Conservation (phyloP, 2,113 vertebrate species). For the Trichomycterus rosablanca region DNA sequence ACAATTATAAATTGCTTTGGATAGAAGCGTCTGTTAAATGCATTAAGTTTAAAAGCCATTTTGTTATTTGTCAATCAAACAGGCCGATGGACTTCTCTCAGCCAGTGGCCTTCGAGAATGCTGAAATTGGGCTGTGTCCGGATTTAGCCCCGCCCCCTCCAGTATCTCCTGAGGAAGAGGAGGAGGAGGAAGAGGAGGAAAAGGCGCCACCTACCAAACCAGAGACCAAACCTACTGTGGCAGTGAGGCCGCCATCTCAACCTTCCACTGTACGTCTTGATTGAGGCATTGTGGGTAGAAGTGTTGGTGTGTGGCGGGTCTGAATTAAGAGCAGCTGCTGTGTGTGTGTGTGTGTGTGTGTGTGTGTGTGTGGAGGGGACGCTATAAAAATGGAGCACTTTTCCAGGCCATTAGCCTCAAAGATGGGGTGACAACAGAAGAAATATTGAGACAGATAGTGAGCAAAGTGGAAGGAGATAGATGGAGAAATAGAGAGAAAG, state of each 20-base stretch:
- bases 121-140: conserved; percentile 87
- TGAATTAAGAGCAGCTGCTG: background rate
- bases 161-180: conserved; percentile 52
- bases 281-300: background rate
- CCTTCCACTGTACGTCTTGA: conserved; percentile 34
- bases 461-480: conserved; percentile 22
- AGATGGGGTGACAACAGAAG: conserved; percentile 30
- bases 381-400: conserved; percentile 41
- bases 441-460: conserved; percentile 44
- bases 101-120: conserved; percentile 86
- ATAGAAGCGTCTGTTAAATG: too few species aligned
- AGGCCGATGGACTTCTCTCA: conserved; percentile 91
- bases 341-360: conserved; percentile 8
- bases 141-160: conserved; percentile 59
- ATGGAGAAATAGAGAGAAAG: background rate
- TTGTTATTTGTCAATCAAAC: conserved; percentile 43
- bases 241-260: conserved; percentile 32
- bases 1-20: too few species aligned
- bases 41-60: too few species aligned
- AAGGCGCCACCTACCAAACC: conserved; percentile 20
- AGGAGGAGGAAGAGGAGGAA: conserved; percentile 53
- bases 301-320: background rate
- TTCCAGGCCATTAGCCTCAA: conserved; percentile 59
- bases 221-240: background rate
- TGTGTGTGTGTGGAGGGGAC: background rate